Evolutionary conservation across 2,888 invertebrate genomes (phyloP).

Genomic region (Pinctada fucata): DNA sequence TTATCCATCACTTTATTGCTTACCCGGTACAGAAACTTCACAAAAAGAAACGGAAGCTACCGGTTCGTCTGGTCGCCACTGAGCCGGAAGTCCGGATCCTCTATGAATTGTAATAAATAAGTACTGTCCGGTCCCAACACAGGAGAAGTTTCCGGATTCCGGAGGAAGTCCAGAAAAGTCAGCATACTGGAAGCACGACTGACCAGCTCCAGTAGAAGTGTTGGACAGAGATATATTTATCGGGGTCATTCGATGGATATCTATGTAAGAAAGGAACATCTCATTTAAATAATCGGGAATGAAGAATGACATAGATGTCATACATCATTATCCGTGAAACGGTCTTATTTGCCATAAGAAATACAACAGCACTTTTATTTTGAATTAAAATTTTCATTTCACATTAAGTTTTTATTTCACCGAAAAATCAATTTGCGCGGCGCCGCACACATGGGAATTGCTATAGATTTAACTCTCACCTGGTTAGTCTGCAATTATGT

Average conservation of each 20-base stretch:
- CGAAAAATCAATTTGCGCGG: too few species aligned
- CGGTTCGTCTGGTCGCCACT: not conserved
- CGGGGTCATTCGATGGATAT: not conserved
- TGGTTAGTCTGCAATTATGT: too few species aligned
- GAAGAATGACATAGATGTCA: too few species aligned
- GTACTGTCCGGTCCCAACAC: not conserved
- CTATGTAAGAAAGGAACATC: not conserved
- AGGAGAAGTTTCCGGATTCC: not conserved
- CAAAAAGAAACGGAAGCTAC: not conserved
- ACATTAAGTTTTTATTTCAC: too few species aligned
- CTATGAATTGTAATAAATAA: not conserved
- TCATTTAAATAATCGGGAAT: too few species aligned
- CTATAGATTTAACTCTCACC: too few species aligned
- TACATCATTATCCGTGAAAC: too few species aligned
- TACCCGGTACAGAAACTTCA: not conserved
- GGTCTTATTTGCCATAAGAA: too few species aligned
- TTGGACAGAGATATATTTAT: not conserved
- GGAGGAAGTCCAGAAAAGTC: not conserved
- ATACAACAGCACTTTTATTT: too few species aligned
- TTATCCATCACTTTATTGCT: not conserved
- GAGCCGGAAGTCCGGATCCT: not conserved
- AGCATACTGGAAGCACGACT: not conserved
- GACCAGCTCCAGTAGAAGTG: not conserved
- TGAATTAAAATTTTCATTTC: too few species aligned
- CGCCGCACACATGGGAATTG: too few species aligned